Base-by-base conservation (phyloP, 2,888 invertebrate genomes). In the Liodrosophila aerea region DNA sequence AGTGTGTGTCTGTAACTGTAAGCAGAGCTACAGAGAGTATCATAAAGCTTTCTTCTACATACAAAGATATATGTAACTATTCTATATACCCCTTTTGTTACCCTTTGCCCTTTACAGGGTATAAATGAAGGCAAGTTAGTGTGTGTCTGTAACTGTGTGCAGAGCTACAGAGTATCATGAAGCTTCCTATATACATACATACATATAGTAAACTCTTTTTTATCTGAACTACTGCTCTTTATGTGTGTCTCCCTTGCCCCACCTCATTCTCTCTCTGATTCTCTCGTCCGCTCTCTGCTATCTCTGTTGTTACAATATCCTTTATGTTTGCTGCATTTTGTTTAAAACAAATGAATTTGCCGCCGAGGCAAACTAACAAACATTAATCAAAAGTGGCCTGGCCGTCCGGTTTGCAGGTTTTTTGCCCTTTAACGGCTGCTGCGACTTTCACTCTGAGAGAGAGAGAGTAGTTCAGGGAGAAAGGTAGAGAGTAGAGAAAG, bases 341-440 rank as follows among this genome's bases (percentile, higher is more conserved):
- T 74, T 76, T 78, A 72, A 83, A 78, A 74, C 75, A 84, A 80
- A 80, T 81, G 82, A 75, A 84, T 83, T 76, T 75, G 67, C 73
- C 77, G 71, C 47, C 60, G 56, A 70, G 67, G 67, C 67, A 65
- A 77, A 81, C 84, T 76, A 72, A 80, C 76, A 74, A 78, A 78
- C 78, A 78, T 78, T 78, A 83, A 78, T 78, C 78, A 78, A 80
- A 78, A 83, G 72, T n/a, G n/a, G n/a, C n/a, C 64, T 83, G n/a
- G 76, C 69, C 64, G 62, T 66, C 60, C 73, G 76, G 59, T 72
- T 59, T 47, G 75, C 72, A 77, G 77, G 69, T 63, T n/a, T n/a
- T n/a, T 51, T 72, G 64, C 56, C 46, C 50, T 53, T 46, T 27
- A 65, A 60, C 53, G 45, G 33, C 44, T 45, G 40, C 22, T 44